Base-by-base conservation (phyloP, 1,140 invertebrate species). In the Aphidius gifuensis region DNA sequence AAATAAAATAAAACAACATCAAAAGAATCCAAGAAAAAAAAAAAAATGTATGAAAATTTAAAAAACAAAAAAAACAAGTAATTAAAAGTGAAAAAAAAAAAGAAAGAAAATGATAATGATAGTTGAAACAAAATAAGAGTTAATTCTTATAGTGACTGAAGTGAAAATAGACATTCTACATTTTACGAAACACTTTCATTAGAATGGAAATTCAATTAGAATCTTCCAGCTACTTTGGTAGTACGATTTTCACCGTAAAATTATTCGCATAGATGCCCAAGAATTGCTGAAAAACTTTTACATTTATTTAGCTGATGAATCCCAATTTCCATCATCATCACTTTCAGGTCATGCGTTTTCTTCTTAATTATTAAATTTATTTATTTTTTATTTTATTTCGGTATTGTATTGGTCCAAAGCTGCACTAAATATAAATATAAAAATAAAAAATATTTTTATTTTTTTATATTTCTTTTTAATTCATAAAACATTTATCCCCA, bases 131-230 rank as follows among this genome's bases (percentile, higher is more conserved):
- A 6, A 40, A 55, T 9, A 11, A 44, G 9, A 7, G 2, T 44
- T 3, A 44, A 5, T 44, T 44, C 9, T 44, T 55, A 16, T 43
- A 42, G 39, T 58, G 47, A 49, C 48, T 58, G 48, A 40, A 49
- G 9, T 11, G n/a, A 39, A 11, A 58, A 40, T 47, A 16, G 23
- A 58, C 11, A 40, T 8, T 47, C 9, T 49, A 49, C 16, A 23
- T 39, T 6, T 21, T 23, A 21, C 47, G 47, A 58, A 58, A 58
- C 46, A 48, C 47, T 39, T 58, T 48, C 57, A 58, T 58, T 49
- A 58, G 57, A 58, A 58, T 58, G 57, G 57, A 58, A 58, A 58
- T 58, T 58, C 57, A 58, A 58, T 58, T 58, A 58, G 46, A 58
- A 23, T 53, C 53, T 55, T 43, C 53, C 43, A 11, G 39, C 53